phyloP scores from a whole-genome alignment of 2,797 vertebrate genomes.

The Bucorvus abyssinicus region DNA sequence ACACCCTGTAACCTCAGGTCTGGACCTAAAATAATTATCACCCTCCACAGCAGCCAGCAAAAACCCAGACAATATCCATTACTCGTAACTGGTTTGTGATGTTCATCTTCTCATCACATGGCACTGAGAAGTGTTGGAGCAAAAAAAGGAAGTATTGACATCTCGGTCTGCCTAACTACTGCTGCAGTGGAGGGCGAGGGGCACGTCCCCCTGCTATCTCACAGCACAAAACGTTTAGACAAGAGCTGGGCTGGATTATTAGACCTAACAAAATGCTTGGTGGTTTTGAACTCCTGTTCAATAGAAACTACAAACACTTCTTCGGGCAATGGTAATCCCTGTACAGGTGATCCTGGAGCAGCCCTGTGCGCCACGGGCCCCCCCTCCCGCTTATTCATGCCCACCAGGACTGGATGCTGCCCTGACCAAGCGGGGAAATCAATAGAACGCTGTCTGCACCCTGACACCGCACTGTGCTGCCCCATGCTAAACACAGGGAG shows the following conservation, averaged over 20 bases:
- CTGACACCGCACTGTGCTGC: too few relatives aligned
- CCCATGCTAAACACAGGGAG: not conserved
- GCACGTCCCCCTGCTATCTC: not conserved
- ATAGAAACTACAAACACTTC: not conserved
- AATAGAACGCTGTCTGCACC: fast-evolving
- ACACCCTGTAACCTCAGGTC: not conserved
- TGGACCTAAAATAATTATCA: not conserved
- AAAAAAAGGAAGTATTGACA: fast-evolving
- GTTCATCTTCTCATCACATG: not conserved
- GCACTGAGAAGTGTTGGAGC: not conserved
- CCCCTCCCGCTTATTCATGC: not conserved
- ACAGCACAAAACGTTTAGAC: fast-evolving
- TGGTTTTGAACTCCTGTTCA: not conserved
- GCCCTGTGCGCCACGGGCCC: fast-evolving
- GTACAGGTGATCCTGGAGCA: fast-evolving
- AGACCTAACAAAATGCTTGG: not conserved
- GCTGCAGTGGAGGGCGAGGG: not conserved
- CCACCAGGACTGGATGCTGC: not conserved
- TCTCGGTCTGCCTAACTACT: not conserved
- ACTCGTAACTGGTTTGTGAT: not conserved
- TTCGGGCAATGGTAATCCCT: not conserved
- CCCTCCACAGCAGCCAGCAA: not conserved
- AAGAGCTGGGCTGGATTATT: not conserved
- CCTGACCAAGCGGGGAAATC: not conserved
- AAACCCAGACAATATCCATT: not conserved